A percentile compares a stretch with the other conserved stretches of the same genome.
Evolutionary conservation across 37 sponge, comb jelly and placozoan genomes (phyloP).

Genomic region (Axinella damicornis): DNA sequence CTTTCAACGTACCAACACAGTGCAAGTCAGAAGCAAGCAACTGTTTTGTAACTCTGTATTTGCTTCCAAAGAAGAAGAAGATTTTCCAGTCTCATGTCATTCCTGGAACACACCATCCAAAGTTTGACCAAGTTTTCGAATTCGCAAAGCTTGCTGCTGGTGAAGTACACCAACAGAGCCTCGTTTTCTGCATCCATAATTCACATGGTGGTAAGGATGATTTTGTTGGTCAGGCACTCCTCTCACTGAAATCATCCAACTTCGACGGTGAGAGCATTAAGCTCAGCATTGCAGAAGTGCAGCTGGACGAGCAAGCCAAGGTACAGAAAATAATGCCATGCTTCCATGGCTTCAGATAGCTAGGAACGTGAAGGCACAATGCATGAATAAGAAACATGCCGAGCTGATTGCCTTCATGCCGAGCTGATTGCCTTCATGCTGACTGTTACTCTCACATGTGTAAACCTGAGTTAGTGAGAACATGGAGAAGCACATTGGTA

Average conservation of each 20-base stretch:
- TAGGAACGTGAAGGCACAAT: too few relatives aligned
- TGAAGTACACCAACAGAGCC: conserved; percentile 36
- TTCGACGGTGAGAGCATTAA: neutral
- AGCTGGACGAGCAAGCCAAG: neutral
- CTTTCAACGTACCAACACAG: conserved; percentile 25
- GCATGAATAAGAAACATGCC: too few relatives aligned
- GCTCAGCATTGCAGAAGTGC: neutral
- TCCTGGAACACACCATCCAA: conserved; percentile 19
- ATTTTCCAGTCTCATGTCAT: conserved; percentile 48
- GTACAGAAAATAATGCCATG: neutral
- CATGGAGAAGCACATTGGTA: too few relatives aligned
- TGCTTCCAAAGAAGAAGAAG: conserved; percentile 57
- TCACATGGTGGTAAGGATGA: neutral
- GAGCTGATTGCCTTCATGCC: too few relatives aligned
- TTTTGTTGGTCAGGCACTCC: neutral
- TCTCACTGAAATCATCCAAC: conserved; percentile 1
- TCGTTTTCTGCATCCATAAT: conserved; percentile 37
- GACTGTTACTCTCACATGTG: too few relatives aligned
- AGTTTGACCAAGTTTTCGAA: conserved; percentile 68
- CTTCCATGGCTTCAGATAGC: neutral
- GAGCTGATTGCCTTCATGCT: too few relatives aligned
- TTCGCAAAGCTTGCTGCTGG: conserved; percentile 41
- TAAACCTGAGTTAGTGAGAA: too few relatives aligned
- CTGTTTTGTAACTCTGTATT: conserved; percentile 49
- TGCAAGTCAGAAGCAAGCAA: conserved; percentile 15